Percentiles rank a stretch among this genome's conserved stretches.
Evolutionary conservation across 2,113 vertebrate genomes (phyloP).

Genomic region (Gavia stellata): DNA sequence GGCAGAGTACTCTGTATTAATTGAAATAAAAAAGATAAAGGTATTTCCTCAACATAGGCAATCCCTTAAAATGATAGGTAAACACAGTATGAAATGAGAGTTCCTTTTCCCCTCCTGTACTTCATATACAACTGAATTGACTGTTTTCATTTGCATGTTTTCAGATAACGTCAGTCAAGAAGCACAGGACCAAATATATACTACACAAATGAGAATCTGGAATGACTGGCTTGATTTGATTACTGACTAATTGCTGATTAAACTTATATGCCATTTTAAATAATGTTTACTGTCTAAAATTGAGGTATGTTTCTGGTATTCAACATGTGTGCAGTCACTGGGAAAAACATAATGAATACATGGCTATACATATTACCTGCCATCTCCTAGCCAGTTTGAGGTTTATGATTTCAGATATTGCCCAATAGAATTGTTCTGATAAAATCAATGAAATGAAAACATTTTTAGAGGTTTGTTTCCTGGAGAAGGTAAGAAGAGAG

Average conservation of each 20-base stretch:
- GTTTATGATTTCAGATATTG: neutral
- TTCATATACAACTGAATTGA: neutral
- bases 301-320: neutral
- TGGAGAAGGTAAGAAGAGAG: accelerated
- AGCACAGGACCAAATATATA: neutral
- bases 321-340: neutral
- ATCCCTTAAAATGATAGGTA: neutral
- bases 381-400: neutral
- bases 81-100: neutral
- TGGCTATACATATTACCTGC: neutral
- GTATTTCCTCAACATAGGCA: neutral
- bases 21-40: neutral
- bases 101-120: neutral
- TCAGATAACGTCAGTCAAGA: neutral
- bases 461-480: neutral
- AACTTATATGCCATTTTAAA: neutral
- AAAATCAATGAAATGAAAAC: neutral
- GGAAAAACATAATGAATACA: neutral
- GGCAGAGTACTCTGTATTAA: neutral
- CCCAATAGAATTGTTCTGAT: neutral
- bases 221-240: neutral
- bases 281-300: neutral
- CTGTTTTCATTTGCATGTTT: neutral
- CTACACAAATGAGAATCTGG: neutral
- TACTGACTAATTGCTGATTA: neutral